phyloP scores from a whole-genome alignment of 2,888 invertebrate species.

The Schizotus pectinicornis region DNA sequence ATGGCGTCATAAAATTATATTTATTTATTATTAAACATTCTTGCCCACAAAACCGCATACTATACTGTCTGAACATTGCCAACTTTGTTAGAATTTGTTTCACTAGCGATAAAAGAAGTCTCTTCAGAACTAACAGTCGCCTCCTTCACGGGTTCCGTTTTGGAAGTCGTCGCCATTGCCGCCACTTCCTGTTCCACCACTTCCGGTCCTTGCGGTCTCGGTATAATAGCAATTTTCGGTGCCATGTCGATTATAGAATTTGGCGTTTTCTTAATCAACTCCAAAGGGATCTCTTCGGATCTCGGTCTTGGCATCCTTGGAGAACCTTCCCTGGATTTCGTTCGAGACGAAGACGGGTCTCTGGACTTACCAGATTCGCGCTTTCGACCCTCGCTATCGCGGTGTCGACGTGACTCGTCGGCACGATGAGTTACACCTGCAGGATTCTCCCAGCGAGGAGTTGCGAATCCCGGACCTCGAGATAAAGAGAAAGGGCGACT shows the following conservation, averaged over 20 bases:
- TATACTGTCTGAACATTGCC: constrained; percentile 63
- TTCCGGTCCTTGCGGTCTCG: constrained; percentile 57
- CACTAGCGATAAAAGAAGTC: constrained; percentile 76
- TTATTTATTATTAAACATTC: constrained; percentile 3
- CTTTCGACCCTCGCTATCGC: constrained; percentile 31
- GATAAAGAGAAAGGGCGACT: constrained; percentile 54
- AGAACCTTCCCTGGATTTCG: constrained; percentile 74
- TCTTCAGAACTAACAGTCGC: constrained; percentile 66
- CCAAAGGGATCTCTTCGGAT: constrained; percentile 82
- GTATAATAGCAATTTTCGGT: constrained; percentile 55
- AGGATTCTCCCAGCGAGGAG: constrained; percentile 56
- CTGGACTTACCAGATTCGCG: constrained; percentile 41
- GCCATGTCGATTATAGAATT: constrained; percentile 59
- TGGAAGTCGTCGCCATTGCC: no score
- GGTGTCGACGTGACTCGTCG: constrained; percentile 40
- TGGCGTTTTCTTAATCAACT: constrained; percentile 72
- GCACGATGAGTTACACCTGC: constrained; percentile 55
- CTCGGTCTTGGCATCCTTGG: constrained; percentile 74
- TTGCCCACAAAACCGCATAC: constrained; percentile 18
- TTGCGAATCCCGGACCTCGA: constrained; percentile 57
- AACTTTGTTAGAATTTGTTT: constrained; percentile 51
- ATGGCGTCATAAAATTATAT: constrained; percentile 1
- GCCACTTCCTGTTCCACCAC: constrained; percentile 10
- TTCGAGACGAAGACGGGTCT: constrained; percentile 40
- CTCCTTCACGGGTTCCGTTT: not conserved